Evolutionary conservation across 2,888 invertebrate species (phyloP), one percentile per base, ranked within the genome.

Genomic region (Drosophila borealis): DNA sequence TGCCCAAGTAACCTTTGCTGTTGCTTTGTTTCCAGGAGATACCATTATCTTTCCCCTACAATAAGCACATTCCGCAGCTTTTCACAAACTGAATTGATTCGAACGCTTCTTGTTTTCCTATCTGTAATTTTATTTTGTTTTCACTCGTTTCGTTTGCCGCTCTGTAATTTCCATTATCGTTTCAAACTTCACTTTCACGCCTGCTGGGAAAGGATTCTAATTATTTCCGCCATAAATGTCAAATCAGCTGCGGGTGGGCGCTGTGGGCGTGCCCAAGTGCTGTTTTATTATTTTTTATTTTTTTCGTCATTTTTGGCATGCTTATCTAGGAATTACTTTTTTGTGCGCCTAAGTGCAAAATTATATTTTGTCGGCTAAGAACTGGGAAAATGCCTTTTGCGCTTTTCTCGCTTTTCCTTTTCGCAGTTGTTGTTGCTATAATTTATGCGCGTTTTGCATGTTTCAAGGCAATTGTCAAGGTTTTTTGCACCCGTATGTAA

Each of bases 381-480:
- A 53, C 61, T 60, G 50, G 50, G 54, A 50, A 70, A 80, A 67
- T 65, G 60, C 48, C 66, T 64, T 82, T 70, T 48, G 25, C 41
- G 36, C 44, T 61, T 65, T 68, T 57, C 42, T 34, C 44, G 55
- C 21, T 19, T 8, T 14, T 10, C 13, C 36, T 54, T 56, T 36
- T n/a, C 37, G 17, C 56, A 33, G 17, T 59, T 60, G 39, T 19
- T 81, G 78, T 17, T 2, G 51, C 25, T 17, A 17, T 85, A 85
- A 90, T 90, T 90, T 90, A 90, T 90, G 84, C 84, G 78, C 79
- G 70, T 79, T 90, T 90, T 78, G 91, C 90, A 86, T 90, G 90
- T 89, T 87, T 73, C 71, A 67, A 72, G 79, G 91, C 83, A 90
- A 90, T 90, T 89, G 90, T 90, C 91, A 90, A 85, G 89, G 81